Evolutionary conservation across 2,113 vertebrate genomes (phyloP), one percentile per base, ranked within the genome.

Genomic region (Pteronura brasiliensis): DNA sequence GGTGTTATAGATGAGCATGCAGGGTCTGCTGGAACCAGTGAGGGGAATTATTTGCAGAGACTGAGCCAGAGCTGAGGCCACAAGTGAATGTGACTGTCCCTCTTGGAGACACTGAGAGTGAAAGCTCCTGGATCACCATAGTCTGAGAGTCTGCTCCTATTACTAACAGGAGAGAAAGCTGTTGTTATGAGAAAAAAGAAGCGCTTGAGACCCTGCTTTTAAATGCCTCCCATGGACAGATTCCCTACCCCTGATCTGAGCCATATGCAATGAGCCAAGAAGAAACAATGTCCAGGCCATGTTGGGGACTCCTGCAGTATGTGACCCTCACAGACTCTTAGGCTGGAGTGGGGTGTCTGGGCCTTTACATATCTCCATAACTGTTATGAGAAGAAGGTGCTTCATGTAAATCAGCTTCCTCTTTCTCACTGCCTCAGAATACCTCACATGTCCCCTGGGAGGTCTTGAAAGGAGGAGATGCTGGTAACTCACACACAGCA

Each of bases 1-100:
- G 11, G 6, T 93, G 6, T 0, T 4, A 6, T 86, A 67, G 52
- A 76, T 29, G 4, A 83, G 34, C 0, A 0, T 4, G 0, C 6
- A 15, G 39, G 1, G 3, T 82, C 81, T 95, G 63, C 80, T 95
- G 85, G 34, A 0, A 36, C 84, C 57, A 96, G 23, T 7, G 0
- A 0, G 65, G 57, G 57, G 82, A 52, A 17, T 76, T 4, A 36
- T 57, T 0, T 0, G 1, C 39, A 21, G 80, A 49, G 42, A 77
- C 84, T 25, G 83, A 82, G 47, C 71, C 90, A 27, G 93, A 61
- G 71, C 34, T 55, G 0, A 84, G n/a, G 2, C 67, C 61, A 55
- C 89, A 93, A 49, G 83, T 74, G 21, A 69, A 6, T 7, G 34
- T 84, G 49, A 81, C 49, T 0, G 8, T 88, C 10, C 59, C 76